Evolutionary conservation across 35 echinoderm and acorn worm species (phyloP).

Genomic region (Hemicentrotus pulcherrimus): DNA sequence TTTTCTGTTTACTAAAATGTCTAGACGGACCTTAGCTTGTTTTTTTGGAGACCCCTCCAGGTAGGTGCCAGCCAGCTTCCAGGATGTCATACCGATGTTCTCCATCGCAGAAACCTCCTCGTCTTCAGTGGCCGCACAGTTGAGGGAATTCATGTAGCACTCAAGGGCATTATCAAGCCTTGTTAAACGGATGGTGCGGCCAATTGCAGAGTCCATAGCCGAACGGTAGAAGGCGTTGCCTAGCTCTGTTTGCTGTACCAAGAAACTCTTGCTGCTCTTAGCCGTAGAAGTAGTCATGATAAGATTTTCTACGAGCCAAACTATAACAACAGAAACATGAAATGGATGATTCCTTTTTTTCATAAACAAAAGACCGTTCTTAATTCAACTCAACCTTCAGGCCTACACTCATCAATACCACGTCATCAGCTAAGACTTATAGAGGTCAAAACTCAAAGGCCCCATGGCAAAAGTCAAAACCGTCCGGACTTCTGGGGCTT

Average conservation of each 20-base stretch:
- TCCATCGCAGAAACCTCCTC: conserved; percentile 27
- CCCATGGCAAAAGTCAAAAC: too few relatives aligned
- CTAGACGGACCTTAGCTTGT: background rate
- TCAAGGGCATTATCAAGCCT: background rate
- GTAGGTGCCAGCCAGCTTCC: conserved; percentile 24
- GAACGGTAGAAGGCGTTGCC: conserved; percentile 37
- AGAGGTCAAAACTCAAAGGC: too few relatives aligned
- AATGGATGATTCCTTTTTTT: too few relatives aligned
- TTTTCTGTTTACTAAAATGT: too few relatives aligned
- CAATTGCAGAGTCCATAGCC: background rate
- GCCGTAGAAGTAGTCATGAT: background rate
- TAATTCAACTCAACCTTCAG: too few relatives aligned
- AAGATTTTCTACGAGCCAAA: too few relatives aligned
- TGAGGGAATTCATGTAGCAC: conserved; percentile 25
- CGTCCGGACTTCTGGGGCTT: too few relatives aligned
- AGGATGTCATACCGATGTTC: conserved; percentile 46
- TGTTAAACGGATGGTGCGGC: background rate
- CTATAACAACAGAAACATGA: too few relatives aligned
- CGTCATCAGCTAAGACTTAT: too few relatives aligned
- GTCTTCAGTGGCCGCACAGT: background rate
- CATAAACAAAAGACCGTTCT: too few relatives aligned
- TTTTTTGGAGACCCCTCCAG: background rate
- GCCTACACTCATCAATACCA: too few relatives aligned
- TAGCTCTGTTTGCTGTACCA: background rate
- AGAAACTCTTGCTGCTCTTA: background rate